Conservation (phyloP, 2,797 vertebrate species). For the Margarornis squamiger region DNA sequence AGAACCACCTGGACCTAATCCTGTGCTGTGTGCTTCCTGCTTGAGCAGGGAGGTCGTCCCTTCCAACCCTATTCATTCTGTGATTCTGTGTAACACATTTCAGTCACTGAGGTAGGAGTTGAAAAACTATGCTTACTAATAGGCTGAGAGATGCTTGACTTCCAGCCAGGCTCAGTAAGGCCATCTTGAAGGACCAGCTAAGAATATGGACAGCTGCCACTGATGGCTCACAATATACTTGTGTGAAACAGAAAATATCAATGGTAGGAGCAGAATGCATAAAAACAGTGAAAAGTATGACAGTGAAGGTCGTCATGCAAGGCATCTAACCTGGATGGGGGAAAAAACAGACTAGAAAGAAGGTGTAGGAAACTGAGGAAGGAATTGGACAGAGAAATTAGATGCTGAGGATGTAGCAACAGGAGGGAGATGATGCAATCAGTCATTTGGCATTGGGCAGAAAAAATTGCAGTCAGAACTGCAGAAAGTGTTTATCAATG, state of each 20-base stretch:
- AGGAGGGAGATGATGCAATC: neutral
- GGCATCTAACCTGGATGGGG: neutral
- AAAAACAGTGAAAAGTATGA: neutral
- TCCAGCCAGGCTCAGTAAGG: neutral
- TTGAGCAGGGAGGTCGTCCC: neutral
- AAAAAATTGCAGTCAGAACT: neutral
- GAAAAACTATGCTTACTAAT: neutral
- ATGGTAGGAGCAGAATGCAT: neutral
- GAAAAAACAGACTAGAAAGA: neutral
- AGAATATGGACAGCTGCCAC: neutral
- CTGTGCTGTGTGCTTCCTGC: neutral
- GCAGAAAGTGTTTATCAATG: slow-evolving; percentile 32
- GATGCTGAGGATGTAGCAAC: neutral
- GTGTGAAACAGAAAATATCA: neutral
- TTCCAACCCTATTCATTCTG: neutral
- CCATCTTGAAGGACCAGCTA: neutral
- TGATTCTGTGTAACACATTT: neutral
- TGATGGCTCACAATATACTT: neutral
- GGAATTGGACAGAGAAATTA: neutral
- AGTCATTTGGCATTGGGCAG: neutral
- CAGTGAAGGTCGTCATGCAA: neutral
- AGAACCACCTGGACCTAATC: neutral
- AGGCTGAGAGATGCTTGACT: neutral
- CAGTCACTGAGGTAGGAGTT: neutral
- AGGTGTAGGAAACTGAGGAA: neutral